These are phyloP conservation scores for Oppia nitens DNA, from an alignment of 1,140 invertebrate species.

Conservation along the genomic window DNA sequence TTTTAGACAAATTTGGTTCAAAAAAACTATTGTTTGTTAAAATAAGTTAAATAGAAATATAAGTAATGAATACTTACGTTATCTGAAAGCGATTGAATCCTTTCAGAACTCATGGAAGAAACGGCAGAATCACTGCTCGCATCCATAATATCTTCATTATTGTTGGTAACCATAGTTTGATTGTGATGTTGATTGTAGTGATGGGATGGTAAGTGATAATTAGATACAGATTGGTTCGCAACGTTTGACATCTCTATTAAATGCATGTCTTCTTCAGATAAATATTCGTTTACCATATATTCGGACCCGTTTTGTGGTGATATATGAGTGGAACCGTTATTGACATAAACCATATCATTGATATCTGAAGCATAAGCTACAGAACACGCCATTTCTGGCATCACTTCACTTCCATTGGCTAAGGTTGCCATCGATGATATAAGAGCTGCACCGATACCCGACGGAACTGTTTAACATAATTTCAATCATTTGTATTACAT, in stretches of 20 bases:
- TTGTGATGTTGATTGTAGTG: neutral
- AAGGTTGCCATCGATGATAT: conserved; percentile 54
- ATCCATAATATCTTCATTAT: conserved; percentile 45
- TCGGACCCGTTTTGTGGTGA: conserved; percentile 11
- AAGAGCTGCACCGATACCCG: conserved; percentile 46
- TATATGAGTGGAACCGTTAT: conserved; percentile 8
- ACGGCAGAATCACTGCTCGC: conserved; percentile 70
- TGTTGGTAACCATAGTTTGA: neutral
- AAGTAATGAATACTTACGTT: conserved; percentile 28
- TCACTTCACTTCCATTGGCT: conserved; percentile 31
- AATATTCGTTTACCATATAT: conserved; percentile 14
- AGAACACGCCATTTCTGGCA: conserved; percentile 20
- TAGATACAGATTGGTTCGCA: neutral
- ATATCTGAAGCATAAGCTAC: conserved; percentile 31
- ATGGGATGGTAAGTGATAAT: neutral
- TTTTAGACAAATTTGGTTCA: no score
- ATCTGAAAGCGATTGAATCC: conserved; percentile 56
- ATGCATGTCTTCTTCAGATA: conserved; percentile 17
- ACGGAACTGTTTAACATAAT: neutral
- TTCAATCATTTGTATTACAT: no score
- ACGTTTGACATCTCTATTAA: neutral
- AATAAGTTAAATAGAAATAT: no score
- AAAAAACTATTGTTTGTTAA: no score
- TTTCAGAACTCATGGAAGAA: conserved; percentile 73
- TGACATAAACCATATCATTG: conserved; percentile 13